Base-by-base conservation (phyloP, 2,797 vertebrate species). In the Anomalospiza imberbis region DNA sequence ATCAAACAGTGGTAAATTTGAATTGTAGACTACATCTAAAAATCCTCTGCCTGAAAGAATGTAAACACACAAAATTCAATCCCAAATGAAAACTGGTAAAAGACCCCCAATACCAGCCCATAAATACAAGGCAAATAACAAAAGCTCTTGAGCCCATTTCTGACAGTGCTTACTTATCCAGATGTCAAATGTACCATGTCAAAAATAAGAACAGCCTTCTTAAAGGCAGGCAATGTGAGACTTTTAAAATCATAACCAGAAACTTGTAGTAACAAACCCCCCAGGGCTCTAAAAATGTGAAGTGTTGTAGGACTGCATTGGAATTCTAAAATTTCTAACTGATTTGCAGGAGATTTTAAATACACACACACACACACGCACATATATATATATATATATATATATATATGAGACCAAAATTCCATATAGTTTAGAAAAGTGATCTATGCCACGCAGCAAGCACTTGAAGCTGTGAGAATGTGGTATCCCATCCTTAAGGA, bases 381-480 rank as follows among this genome's bases (percentile, higher is more conserved):
- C 10, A 53, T 1, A 75, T 1, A 63, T 2, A 31, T 0, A 44
- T 1, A 65, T 0, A 48, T 1, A 42, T 11, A 36, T 10, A 19
- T 1, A 61, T 0, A 44, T 1, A 50, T 17, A 36, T 13, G 17
- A 6, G 20, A 58, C 11, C 28, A 63, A 62, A 82, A 65, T 25
- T 26, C 22, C 34, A 12, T 3, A 16, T 12, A 40, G 38, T n/a
- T 91, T n/a, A 9, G n/a, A 53, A 51, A 74, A 60, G 58, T 38
- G 10, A 47, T 22, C 19, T 75, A 14, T 3, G 10, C 20, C 50
- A 86, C 25, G 65, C 1, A 84, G 81, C 10, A 79, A 62, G n/a
- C 40, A 89, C 10, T 22, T 58, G 55, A 78, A 85, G 12, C 32
- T 81, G 32, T 34, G 32, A 88, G 16, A 91, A 62, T 32, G 42